phyloP scores from a whole-genome alignment of 2,113 vertebrate species.

The Pontoporia blainvillei region DNA sequence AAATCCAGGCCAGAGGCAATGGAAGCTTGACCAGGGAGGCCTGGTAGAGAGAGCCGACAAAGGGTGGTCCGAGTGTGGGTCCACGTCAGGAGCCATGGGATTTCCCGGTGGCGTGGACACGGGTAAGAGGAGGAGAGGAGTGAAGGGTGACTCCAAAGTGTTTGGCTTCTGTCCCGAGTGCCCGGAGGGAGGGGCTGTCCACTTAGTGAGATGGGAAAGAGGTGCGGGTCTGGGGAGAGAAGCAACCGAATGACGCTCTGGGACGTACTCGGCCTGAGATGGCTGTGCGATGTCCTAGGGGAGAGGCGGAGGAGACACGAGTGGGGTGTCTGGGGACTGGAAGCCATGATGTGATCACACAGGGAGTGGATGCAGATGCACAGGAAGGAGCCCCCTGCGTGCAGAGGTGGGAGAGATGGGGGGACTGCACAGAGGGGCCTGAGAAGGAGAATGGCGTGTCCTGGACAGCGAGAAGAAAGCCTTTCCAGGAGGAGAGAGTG shows the following conservation, averaged over 20 bases:
- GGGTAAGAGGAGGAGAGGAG: not conserved
- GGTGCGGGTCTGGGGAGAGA: not conserved
- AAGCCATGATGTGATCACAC: not conserved
- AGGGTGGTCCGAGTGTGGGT: not conserved
- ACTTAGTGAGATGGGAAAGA: not conserved
- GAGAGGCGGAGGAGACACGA: not conserved
- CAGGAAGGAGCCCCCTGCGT: rapidly evolving
- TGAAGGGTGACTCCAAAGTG: not conserved
- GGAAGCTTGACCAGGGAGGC: rapidly evolving
- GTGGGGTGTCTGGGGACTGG: not conserved
- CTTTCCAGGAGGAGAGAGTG: not conserved
- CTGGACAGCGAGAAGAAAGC: not conserved
- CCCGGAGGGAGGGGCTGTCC: not conserved
- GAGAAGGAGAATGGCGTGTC: not conserved
- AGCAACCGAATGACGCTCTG: not conserved
- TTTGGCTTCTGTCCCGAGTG: not conserved
- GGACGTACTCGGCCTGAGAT: not conserved
- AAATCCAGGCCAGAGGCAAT: not conserved
- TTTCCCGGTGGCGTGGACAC: not conserved
- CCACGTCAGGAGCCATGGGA: not conserved
- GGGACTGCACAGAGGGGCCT: too few relatives aligned
- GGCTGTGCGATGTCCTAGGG: rapidly evolving
- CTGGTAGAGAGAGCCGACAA: rapidly evolving
- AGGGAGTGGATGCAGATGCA: not conserved
- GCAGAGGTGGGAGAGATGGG: rapidly evolving